Evolutionary conservation across 2,113 vertebrate species (phyloP), one percentile per base, ranked within the genome.

Genomic region (Etia nguti): DNA sequence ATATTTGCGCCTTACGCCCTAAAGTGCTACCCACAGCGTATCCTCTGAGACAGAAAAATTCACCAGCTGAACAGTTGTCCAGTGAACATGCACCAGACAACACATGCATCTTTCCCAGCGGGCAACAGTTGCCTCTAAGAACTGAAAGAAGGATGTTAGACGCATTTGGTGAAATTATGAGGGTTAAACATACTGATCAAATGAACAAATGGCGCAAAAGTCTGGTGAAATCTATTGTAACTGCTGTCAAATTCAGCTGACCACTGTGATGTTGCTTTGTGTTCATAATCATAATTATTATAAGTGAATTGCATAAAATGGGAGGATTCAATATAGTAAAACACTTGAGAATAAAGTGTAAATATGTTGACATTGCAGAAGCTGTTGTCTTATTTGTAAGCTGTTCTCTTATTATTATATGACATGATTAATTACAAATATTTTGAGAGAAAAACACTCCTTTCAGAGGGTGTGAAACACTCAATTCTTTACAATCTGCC

Each of bases 401-500:
- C 12, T 56, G 3, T 41, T 36, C 6, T 50, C 2, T 62, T 41
- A 62, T 70, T 79, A 55, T 50, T 75, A 54, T n/a, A 80, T 60
- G 20, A 84, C 16, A 18, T 4, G 4, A 85, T 59, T 79, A 52
- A 87, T 82, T 41, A 88, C 60, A 84, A 80, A 88, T 75, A 52
- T 24, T 41, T 82, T 73, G 18, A 59, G 22, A 77, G 36, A 5
- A 79, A 84, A 86, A 77, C 50, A 31, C 57, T 90, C n/a, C 6
- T 86, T 56, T 68, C 22, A 79, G 60, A 90, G 26, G 20, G 65
- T 81, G 54, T 59, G 75, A 89, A 90, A 83, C 36, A 56, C 59
- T 85, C 54, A 65, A 50, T 89, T 85, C 85, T 91, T 88, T 85
- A 81, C 29, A 77, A 89, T 82, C 88, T 60, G 56, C 89, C 90